Base-by-base conservation (phyloP, 2,888 invertebrate species). In the Drosophila histrio region DNA sequence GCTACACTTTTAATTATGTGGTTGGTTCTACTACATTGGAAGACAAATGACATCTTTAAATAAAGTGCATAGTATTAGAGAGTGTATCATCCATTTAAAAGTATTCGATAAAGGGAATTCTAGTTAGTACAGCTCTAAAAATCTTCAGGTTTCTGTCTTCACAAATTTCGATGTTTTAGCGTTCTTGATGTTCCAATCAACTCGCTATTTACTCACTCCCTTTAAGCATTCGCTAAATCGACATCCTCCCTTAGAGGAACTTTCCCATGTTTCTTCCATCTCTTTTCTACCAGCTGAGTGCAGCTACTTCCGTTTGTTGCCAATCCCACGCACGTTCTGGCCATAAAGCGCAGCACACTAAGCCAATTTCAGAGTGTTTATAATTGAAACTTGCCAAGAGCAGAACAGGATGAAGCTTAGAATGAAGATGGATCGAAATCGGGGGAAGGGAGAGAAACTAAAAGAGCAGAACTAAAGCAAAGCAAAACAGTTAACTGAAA, bases 341-440 rank as follows among this genome's bases (percentile, higher is more conserved):
- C 62, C 75, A 72, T n/a, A n/a, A n/a, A n/a, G n/a, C n/a, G n/a
- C n/a, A n/a, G n/a, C 60, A 36, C 52, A 59, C 66, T 71, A 69
- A 71, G 79, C 82, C 82, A 81, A 72, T 78, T 78, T 62, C 58
- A 67, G 63, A 67, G 66, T 63, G 79, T 69, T 82, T 80, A 64
- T 85, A 79, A 78, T 79, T 81, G 79, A 81, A 75, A 73, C 53
- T 64, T 59, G 57, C 39, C 44, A 8, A 50, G 34, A 28, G 63
- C 52, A 34, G 39, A 26, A 17, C 38, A 52, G 32, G 36, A 38
- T 24, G n/a, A n/a, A n/a, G n/a, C n/a, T n/a, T n/a, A n/a, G n/a
- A n/a, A n/a, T n/a, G 44, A 60, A 34, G 2, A 24, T 17, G 26
- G 22, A 50, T n/a, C 19, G 21, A 22, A 30, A 24, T 17, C 28